These are phyloP conservation scores for Gobio occitaniae DNA, from an alignment of 2,797 vertebrate genomes.

Conservation along the genomic window DNA sequence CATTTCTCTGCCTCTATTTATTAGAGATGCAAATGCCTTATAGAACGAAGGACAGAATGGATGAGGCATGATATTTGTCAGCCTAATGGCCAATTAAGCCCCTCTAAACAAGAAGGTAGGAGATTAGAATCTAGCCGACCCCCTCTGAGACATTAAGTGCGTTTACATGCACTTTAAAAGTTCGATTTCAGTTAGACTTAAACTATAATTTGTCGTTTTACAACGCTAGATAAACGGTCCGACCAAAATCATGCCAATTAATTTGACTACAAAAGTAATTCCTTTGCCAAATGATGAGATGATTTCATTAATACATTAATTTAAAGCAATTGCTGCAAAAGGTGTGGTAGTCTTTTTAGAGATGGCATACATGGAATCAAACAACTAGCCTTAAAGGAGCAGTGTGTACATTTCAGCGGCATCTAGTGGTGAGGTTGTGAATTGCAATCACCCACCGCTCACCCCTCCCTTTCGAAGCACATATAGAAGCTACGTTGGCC, in stretches of 20 bases:
- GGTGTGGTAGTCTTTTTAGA: not conserved
- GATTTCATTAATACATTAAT: not conserved
- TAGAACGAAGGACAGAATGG: conserved; percentile 74
- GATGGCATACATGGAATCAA: not conserved
- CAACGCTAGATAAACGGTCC: conserved; percentile 67
- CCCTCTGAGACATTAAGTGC: conserved; percentile 68
- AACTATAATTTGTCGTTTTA: conserved; percentile 29
- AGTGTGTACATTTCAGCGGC: no score
- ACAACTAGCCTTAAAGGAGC: not conserved
- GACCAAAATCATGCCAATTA: conserved; percentile 46
- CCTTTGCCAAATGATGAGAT: conserved; percentile 3
- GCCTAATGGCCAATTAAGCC: conserved; percentile 83
- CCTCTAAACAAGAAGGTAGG: conserved; percentile 78
- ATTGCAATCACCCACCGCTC: no score
- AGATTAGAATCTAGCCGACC: conserved; percentile 74
- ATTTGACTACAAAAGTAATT: conserved; percentile 19
- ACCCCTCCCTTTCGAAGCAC: no score
- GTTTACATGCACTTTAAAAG: conserved; percentile 35
- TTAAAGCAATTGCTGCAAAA: not conserved
- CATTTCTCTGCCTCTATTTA: conserved; percentile 76
- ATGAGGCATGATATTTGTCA: conserved; percentile 76
- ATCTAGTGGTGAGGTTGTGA: no score
- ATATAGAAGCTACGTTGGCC: no score
- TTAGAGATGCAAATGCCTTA: conserved; percentile 82
- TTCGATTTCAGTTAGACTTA: conserved; percentile 33